phyloP scores from a whole-genome alignment of 2,113 vertebrate species.

The Carollia perspicillata region DNA sequence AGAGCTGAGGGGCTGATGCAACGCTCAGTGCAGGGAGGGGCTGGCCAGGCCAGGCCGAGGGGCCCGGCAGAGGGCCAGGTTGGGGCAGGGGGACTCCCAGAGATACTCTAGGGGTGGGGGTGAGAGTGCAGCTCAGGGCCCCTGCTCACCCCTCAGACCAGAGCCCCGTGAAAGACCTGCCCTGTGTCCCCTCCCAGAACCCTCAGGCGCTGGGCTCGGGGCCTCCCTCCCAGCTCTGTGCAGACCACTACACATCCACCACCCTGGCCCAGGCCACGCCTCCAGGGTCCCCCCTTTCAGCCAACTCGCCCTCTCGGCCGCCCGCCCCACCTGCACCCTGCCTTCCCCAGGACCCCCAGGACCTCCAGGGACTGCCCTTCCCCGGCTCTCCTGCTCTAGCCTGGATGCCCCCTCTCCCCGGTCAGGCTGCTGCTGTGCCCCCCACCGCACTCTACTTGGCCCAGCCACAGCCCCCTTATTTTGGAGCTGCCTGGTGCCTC shows the following conservation, averaged over 20 bases:
- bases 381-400: no score
- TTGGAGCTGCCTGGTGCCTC: neutral
- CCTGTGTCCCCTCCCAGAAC: no score
- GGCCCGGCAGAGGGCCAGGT: neutral
- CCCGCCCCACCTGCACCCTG: accelerated
- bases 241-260: neutral
- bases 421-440: accelerated
- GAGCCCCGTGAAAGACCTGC: accelerated
- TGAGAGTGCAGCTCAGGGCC: neutral
- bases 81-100: neutral
- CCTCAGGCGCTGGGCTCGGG: accelerated
- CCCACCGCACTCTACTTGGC: neutral
- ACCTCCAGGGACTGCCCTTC: neutral
- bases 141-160: no score
- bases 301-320: no score
- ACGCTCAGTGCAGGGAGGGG: no score
- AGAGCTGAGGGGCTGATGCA: accelerated
- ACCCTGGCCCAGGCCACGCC: accelerated
- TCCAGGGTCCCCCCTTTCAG: accelerated
- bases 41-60: neutral
- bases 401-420: neutral
- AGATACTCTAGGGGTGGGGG: neutral
- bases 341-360: neutral
- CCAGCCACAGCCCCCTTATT: accelerated
- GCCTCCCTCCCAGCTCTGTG: neutral